Evolutionary conservation across 2,797 vertebrate genomes (phyloP).

Genomic region (Onychomys leucogaster): DNA sequence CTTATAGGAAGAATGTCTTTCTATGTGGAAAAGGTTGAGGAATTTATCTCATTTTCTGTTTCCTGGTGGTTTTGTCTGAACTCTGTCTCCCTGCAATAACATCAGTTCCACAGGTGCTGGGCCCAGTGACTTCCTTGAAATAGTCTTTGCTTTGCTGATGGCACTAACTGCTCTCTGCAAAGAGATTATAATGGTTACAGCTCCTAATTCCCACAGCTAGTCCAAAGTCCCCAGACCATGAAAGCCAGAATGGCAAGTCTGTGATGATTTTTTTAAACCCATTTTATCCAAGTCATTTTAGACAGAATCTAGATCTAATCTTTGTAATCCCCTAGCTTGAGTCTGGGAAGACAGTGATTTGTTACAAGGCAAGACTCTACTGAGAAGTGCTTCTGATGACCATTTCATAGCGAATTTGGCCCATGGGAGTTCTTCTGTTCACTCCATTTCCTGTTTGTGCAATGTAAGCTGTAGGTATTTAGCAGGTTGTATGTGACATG

Average conservation of each 20-base stretch:
- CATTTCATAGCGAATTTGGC: neutral
- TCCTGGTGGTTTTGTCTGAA: constrained; percentile 32
- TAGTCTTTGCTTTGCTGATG: neutral
- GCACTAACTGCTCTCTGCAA: neutral
- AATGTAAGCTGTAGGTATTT: neutral
- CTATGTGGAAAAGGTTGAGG: constrained; percentile 16
- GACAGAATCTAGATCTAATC: constrained; percentile 64
- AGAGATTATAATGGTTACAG: constrained; percentile 56
- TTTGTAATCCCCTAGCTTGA: constrained; percentile 61
- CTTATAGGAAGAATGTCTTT: neutral
- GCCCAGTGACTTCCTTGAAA: constrained; percentile 52
- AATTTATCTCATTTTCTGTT: constrained; percentile 25
- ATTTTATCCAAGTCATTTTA: constrained; percentile 71
- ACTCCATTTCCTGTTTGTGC: neutral
- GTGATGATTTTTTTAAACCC: constrained; percentile 54
- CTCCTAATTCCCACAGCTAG: constrained; percentile 63
- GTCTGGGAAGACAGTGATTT: constrained; percentile 28
- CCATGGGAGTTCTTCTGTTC: neutral
- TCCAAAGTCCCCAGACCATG: constrained; percentile 59
- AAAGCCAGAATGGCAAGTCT: constrained; percentile 71
- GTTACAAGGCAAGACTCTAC: constrained; percentile 9
- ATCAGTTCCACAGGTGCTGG: neutral
- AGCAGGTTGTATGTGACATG: neutral
- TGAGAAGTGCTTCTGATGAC: constrained; percentile 26
- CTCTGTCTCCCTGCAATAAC: neutral